A percentile compares a stretch with the other conserved stretches of the same genome.
These are phyloP conservation scores for Tangara arthus DNA, from an alignment of 2,797 vertebrate genomes.

Conservation along the genomic window DNA sequence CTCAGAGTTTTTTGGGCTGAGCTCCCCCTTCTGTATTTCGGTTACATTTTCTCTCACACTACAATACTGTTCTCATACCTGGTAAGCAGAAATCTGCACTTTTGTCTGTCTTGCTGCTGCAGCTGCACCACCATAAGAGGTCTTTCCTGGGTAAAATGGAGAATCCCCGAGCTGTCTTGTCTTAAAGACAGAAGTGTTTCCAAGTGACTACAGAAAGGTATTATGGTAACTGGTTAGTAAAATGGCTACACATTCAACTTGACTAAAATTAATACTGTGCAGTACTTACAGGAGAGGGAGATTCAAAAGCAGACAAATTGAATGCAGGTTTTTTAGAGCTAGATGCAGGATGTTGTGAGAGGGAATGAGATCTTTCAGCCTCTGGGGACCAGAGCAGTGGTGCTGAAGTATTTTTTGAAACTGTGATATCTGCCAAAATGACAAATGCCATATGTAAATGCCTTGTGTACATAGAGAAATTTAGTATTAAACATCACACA, in stretches of 20 bases:
- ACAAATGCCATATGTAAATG: neutral
- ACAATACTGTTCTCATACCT: constrained; percentile 74
- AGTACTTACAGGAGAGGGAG: constrained; percentile 77
- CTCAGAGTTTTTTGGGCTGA: neutral
- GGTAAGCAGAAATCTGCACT: constrained; percentile 84
- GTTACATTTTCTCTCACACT: neutral
- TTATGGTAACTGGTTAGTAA: constrained; percentile 25
- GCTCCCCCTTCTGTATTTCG: neutral
- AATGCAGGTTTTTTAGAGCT: constrained; percentile 93
- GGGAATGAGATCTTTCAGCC: constrained; percentile 84
- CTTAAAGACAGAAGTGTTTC: constrained; percentile 87
- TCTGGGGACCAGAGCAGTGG: constrained; percentile 93
- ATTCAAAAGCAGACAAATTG: constrained; percentile 93
- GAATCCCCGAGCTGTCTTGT: constrained; percentile 93
- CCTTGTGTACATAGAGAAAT: neutral
- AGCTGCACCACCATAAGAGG: constrained; percentile 91
- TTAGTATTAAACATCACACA: neutral
- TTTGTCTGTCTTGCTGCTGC: constrained; percentile 79
- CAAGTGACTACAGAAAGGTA: constrained; percentile 79
- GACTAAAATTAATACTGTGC: neutral
- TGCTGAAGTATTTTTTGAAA: constrained; percentile 86
- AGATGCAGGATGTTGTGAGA: constrained; percentile 82
- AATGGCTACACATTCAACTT: neutral
- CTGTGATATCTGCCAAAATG: constrained; percentile 84
- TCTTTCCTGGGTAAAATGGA: constrained; percentile 97